These are phyloP conservation scores for Calliopsis andreniformis DNA, from an alignment of 1,140 invertebrate species.

Conservation along the genomic window DNA sequence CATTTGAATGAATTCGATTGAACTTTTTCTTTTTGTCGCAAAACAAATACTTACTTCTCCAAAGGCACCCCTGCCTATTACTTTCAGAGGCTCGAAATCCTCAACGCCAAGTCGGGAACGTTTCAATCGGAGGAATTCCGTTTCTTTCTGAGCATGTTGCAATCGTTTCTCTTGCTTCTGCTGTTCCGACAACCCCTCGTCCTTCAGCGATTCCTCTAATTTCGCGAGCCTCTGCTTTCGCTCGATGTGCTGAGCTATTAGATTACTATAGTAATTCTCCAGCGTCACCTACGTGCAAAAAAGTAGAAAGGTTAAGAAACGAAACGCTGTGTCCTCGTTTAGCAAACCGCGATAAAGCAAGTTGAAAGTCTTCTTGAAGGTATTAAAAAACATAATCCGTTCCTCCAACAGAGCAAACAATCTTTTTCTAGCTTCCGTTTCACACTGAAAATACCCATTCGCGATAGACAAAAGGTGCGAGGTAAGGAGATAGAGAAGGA, in stretches of 20 bases:
- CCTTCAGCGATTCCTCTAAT: constrained; percentile 96
- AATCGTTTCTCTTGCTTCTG: constrained; percentile 94
- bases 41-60: constrained; percentile 88
- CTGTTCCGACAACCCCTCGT: constrained; percentile 93
- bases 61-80: constrained; percentile 98
- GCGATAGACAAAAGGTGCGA: too few species aligned
- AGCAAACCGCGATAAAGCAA: too few species aligned
- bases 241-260: constrained; percentile 98
- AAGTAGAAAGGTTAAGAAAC: background rate
- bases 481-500: background rate
- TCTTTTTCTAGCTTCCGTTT: too few species aligned
- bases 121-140: constrained; percentile 98
- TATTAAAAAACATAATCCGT: too few species aligned
- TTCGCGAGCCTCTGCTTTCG: constrained; percentile 96
- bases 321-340: background rate
- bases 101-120: constrained; percentile 97
- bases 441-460: too few species aligned
- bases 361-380: too few species aligned
- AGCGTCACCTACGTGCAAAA: constrained; percentile 86
- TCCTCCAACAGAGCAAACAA: too few species aligned
- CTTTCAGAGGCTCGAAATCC: constrained; percentile 99
- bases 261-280: constrained; percentile 99
- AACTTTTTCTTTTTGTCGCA: background rate
- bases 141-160: constrained; percentile 98
- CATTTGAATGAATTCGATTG: background rate